Percentiles rank a stretch among this genome's conserved stretches.
Conservation (phyloP, 2,797 vertebrate genomes). For the Lacerta bilineata region DNA sequence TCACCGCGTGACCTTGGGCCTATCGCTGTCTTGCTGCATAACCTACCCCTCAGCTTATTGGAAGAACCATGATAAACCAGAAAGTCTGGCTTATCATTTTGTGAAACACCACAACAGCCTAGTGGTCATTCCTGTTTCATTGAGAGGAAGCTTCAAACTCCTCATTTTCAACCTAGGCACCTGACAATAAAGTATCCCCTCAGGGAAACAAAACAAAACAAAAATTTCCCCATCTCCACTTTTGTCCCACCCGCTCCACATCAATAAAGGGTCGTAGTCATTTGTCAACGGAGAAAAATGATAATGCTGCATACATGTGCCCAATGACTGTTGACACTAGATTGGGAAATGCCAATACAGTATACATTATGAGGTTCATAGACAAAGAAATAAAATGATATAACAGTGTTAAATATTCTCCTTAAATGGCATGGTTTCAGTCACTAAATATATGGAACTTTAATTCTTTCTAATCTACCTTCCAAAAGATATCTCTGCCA, state of each 20-base stretch:
- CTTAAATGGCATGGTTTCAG: conserved; percentile 18
- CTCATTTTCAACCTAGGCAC: conserved; percentile 14
- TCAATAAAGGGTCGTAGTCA: not conserved
- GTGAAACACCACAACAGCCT: not conserved
- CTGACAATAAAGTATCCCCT: not conserved
- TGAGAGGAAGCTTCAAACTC: conserved; percentile 4
- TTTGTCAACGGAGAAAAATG: not conserved
- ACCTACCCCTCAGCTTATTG: too few relatives aligned
- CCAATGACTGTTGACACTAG: not conserved
- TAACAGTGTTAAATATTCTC: not conserved
- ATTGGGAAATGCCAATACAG: not conserved
- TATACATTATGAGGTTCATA: not conserved
- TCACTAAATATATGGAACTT: conserved; percentile 45
- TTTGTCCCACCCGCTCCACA: not conserved
- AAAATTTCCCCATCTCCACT: not conserved
- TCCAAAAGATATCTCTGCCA: conserved; percentile 48
- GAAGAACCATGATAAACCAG: too few relatives aligned
- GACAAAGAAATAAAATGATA: conserved; percentile 1
- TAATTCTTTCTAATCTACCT: conserved; percentile 38
- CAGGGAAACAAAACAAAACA: not conserved
- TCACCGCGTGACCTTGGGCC: too few relatives aligned
- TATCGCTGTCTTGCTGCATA: too few relatives aligned
- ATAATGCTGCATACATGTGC: not conserved
- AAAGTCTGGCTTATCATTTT: not conserved
- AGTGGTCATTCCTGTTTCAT: not conserved